phyloP scores from a whole-genome alignment of 1,140 invertebrate species.

The Drosophila prosaltans region DNA sequence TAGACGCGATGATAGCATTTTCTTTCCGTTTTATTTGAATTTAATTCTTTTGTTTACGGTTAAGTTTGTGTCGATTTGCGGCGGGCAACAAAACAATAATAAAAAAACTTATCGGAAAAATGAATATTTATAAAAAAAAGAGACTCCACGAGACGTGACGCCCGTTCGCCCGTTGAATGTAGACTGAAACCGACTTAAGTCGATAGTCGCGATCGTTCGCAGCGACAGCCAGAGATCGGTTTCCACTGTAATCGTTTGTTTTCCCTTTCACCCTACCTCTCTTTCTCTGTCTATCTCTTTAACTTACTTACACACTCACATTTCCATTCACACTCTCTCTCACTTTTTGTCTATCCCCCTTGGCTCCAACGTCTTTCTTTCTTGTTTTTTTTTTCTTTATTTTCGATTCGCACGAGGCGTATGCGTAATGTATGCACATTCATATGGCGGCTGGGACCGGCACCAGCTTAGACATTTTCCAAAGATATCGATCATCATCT shows the following conservation, averaged over 20 bases:
- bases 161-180: not conserved
- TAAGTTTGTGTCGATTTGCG: not conserved
- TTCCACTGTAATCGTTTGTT: conserved; percentile 17
- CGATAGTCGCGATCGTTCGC: not conserved
- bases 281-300: not conserved
- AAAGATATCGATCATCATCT: not conserved
- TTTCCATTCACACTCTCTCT: not conserved
- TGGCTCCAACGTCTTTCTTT: not conserved
- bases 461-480: no score
- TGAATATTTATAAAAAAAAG: not conserved
- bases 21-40: not conserved
- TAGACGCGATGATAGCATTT: conserved; percentile 1
- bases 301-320: not conserved
- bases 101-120: not conserved
- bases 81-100: not conserved
- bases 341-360: not conserved
- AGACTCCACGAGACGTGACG: not conserved
- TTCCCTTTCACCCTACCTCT: conserved; percentile 9
- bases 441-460: not conserved
- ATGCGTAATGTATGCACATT: conserved; percentile 41
- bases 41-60: not conserved
- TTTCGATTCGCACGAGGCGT: conserved; percentile 37
- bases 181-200: not conserved
- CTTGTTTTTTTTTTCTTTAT: not conserved
- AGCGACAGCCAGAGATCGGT: not conserved